phyloP scores from a whole-genome alignment of 2,888 invertebrate genomes.

The Dryobotodes eremita region DNA sequence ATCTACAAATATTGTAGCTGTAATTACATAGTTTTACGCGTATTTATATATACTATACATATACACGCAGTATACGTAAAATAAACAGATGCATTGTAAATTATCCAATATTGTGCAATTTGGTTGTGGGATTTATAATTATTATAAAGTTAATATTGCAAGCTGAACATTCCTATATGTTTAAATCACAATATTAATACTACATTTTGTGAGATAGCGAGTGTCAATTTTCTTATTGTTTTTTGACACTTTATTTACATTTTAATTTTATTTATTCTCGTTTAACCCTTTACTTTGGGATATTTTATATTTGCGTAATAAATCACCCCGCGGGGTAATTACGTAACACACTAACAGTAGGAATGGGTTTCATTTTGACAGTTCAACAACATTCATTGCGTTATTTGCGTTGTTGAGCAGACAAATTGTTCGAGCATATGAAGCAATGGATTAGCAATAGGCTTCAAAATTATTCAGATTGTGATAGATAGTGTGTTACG shows the following conservation, averaged over 20 bases:
- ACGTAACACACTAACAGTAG: no score
- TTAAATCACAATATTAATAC: slow-evolving; percentile 23
- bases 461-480: no score
- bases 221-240: background rate
- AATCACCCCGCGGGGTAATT: no score
- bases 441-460: no score
- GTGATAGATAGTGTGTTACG: no score
- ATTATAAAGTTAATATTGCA: slow-evolving; percentile 10
- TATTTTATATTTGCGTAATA: slow-evolving; percentile 20
- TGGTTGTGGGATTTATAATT: slow-evolving; percentile 47
- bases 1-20: slow-evolving; percentile 13
- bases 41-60: slow-evolving; percentile 33
- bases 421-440: no score
- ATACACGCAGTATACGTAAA: slow-evolving; percentile 38
- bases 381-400: no score
- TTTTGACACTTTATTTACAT: slow-evolving; percentile 1
- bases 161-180: slow-evolving; percentile 44
- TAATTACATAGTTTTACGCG: slow-evolving; percentile 22
- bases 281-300: background rate
- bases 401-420: no score
- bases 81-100: slow-evolving; percentile 7
- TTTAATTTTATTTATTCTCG: slow-evolving; percentile 8
- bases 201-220: background rate
- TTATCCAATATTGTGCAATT: slow-evolving; percentile 32
- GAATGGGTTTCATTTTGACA: no score